These are phyloP conservation scores for Catocala nupta DNA, from an alignment of 2,888 invertebrate genomes.

Conservation along the genomic window DNA sequence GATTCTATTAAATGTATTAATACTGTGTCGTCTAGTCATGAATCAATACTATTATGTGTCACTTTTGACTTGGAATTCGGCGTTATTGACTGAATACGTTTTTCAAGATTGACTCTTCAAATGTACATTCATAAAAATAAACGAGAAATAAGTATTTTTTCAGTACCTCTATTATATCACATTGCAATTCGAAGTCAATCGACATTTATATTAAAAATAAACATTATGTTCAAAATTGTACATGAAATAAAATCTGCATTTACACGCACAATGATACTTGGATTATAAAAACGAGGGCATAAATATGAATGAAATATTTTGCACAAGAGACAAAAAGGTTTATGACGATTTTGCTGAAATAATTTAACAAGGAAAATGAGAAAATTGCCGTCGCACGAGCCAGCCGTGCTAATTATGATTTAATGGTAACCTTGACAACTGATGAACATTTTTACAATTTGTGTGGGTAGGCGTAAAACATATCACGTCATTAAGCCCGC, in stretches of 20 bases:
- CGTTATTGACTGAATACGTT: no score
- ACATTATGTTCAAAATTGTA: no score
- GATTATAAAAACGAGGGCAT: slow-evolving; percentile 37
- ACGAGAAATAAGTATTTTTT: no score
- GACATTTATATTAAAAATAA: no score
- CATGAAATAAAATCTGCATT: background rate
- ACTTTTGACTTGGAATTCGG: no score
- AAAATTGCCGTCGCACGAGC: slow-evolving; percentile 55
- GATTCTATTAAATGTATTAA: no score
- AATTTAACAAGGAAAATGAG: slow-evolving; percentile 48
- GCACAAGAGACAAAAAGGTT: slow-evolving; percentile 47
- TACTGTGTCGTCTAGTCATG: no score
- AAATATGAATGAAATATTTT: slow-evolving; percentile 42
- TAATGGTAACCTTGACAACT: slow-evolving; percentile 57
- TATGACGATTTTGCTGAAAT: slow-evolving; percentile 41
- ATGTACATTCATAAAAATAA: no score
- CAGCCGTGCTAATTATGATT: slow-evolving; percentile 64
- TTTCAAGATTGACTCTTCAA: no score
- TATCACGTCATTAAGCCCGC: slow-evolving; percentile 10
- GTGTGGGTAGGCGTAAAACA: slow-evolving; percentile 26
- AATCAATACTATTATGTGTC: no score
- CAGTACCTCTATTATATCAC: no score
- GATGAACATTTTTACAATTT: slow-evolving; percentile 52
- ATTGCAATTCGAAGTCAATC: no score
- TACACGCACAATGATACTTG: slow-evolving; percentile 24